Percentiles rank a stretch among this genome's conserved stretches.
Evolutionary conservation across 2,113 vertebrate genomes (phyloP).

Genomic region (Lampris megalopsis): DNA sequence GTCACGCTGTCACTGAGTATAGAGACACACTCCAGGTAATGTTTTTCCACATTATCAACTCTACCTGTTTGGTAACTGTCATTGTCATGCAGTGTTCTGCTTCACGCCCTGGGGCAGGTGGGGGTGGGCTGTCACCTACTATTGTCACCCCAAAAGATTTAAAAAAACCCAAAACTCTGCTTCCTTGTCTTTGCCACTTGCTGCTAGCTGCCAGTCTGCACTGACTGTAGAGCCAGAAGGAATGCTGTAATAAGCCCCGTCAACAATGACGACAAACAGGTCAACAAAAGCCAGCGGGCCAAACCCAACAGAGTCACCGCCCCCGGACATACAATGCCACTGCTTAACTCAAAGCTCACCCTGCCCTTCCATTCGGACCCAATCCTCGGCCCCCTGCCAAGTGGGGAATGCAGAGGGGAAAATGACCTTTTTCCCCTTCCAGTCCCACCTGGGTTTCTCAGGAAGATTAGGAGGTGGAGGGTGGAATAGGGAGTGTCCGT

Average conservation of each 20-base stretch:
- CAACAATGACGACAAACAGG: constrained; percentile 82
- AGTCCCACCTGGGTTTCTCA: constrained; percentile 77
- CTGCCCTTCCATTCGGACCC: constrained; percentile 65
- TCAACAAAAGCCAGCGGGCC: constrained; percentile 72
- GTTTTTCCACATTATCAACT: constrained; percentile 15
- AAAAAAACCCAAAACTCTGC: constrained; percentile 42
- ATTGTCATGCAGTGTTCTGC: constrained; percentile 69
- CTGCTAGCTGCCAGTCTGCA: constrained; percentile 45
- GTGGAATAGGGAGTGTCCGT: constrained; percentile 68
- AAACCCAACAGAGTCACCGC: constrained; percentile 68
- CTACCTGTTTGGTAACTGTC: constrained; percentile 27
- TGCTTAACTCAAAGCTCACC: constrained; percentile 56
- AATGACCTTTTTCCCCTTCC: constrained; percentile 69
- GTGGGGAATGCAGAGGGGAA: constrained; percentile 71
- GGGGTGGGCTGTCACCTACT: constrained; percentile 56
- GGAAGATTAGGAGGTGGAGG: constrained; percentile 75
- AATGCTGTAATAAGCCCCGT: constrained; percentile 70
- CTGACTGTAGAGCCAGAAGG: constrained; percentile 52
- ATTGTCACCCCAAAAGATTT: constrained; percentile 71
- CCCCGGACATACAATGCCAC: constrained; percentile 76
- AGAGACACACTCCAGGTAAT: constrained; percentile 4
- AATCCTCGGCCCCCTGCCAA: constrained; percentile 75
- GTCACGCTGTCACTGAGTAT: neutral
- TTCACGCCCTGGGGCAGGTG: constrained; percentile 47
- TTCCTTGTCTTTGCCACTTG: constrained; percentile 55